These are phyloP conservation scores for Synanthedon andrenaeformis DNA, from an alignment of 2,888 invertebrate genomes.

Conservation along the genomic window DNA sequence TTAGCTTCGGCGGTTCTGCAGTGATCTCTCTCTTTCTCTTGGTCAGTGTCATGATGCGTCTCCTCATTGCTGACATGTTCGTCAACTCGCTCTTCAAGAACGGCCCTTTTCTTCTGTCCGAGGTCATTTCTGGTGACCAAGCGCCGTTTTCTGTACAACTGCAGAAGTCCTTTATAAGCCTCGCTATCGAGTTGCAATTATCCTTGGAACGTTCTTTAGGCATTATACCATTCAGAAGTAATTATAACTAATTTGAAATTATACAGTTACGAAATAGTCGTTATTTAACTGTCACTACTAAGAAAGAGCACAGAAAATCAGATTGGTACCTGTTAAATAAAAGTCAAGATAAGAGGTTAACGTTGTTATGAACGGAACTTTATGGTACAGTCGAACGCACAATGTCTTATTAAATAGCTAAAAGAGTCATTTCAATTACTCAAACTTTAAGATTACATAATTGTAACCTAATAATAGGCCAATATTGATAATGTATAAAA, in stretches of 20 bases:
- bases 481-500: too few relatives aligned
- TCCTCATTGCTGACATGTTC: slow-evolving; percentile 58
- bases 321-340: slow-evolving; percentile 11
- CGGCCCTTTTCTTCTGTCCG: slow-evolving; percentile 47
- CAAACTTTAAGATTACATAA: too few relatives aligned
- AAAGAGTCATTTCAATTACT: too few relatives aligned
- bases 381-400: slow-evolving; percentile 12
- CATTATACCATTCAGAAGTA: slow-evolving; percentile 24
- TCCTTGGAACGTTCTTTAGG: slow-evolving; percentile 32
- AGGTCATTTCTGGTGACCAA: slow-evolving; percentile 64
- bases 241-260: neutral
- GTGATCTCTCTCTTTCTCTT: slow-evolving; percentile 38
- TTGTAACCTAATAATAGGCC: too few relatives aligned
- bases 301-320: slow-evolving; percentile 51
- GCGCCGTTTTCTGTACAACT: slow-evolving; percentile 64
- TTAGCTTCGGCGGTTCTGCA: slow-evolving; percentile 40
- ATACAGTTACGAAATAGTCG: slow-evolving; percentile 12
- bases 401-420: too few relatives aligned
- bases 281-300: slow-evolving; percentile 55
- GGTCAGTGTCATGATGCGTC: slow-evolving; percentile 54
- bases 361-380: slow-evolving; percentile 23
- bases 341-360: slow-evolving; percentile 15
- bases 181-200: slow-evolving; percentile 56
- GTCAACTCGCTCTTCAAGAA: slow-evolving; percentile 58
- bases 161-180: slow-evolving; percentile 60